Percentiles rank a stretch among this genome's conserved stretches.
These are phyloP conservation scores for Pammene aurita DNA, from an alignment of 2,888 invertebrate genomes.

Conservation along the genomic window DNA sequence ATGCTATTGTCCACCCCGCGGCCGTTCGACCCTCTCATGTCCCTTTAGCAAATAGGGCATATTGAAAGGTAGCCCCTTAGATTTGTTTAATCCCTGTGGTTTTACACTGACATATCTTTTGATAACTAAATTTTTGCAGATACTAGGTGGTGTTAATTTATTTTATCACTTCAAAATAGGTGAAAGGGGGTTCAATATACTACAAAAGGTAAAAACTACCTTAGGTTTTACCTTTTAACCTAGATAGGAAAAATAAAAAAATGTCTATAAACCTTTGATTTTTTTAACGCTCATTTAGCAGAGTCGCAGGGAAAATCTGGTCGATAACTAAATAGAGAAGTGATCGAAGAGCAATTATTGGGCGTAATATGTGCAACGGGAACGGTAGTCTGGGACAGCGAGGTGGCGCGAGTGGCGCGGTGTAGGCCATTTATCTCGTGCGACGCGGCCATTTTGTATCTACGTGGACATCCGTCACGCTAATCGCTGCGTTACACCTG, in stretches of 20 bases:
- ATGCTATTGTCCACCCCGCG: slow-evolving; percentile 75
- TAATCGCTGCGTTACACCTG: slow-evolving; percentile 74
- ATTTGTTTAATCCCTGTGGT: slow-evolving; percentile 46
- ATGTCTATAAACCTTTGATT: not conserved
- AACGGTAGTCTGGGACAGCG: slow-evolving; percentile 44
- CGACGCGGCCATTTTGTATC: slow-evolving; percentile 72
- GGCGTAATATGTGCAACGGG: slow-evolving; percentile 58
- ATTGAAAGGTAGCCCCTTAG: slow-evolving; percentile 57
- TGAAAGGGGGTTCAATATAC: not conserved
- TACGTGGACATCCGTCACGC: slow-evolving; percentile 69
- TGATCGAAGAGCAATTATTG: slow-evolving; percentile 69
- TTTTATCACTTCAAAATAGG: not conserved
- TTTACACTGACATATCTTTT: slow-evolving; percentile 34
- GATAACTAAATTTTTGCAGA: not conserved
- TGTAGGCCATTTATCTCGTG: slow-evolving; percentile 67
- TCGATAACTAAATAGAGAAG: slow-evolving; percentile 48
- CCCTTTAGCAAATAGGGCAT: slow-evolving; percentile 56
- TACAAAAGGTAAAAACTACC: no score
- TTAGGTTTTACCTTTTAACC: not conserved
- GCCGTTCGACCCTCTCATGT: slow-evolving; percentile 65
- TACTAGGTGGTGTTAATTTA: not conserved
- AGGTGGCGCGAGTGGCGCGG: slow-evolving; percentile 44
- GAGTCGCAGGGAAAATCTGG: not conserved
- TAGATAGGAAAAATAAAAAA: no score
- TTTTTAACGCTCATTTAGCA: not conserved